These are phyloP conservation scores for Venturia canescens DNA, from an alignment of 1,140 invertebrate genomes.

Conservation along the genomic window DNA sequence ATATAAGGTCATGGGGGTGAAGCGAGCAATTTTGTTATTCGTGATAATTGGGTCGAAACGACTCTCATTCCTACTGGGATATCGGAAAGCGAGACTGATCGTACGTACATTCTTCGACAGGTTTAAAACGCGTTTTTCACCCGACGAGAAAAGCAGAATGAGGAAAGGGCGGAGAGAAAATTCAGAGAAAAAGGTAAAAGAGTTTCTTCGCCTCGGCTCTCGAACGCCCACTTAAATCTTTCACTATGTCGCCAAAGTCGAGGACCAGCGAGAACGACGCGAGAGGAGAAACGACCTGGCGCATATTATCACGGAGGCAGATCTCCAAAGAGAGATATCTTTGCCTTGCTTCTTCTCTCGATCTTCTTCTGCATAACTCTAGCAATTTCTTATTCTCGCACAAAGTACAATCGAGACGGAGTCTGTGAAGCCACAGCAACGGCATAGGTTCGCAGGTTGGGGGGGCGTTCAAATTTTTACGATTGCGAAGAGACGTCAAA, in stretches of 20 bases:
- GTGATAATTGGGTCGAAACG: slow-evolving; percentile 15
- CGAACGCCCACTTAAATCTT: slow-evolving; percentile 11
- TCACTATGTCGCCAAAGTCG: neutral
- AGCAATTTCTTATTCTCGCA: slow-evolving; percentile 22
- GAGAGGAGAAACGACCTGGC: neutral
- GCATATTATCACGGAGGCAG: slow-evolving; percentile 10
- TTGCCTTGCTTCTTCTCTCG: neutral
- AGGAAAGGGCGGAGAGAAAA: neutral
- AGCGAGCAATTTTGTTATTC: slow-evolving; percentile 16
- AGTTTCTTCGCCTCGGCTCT: neutral
- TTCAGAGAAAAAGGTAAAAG: neutral
- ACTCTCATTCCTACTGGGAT: neutral
- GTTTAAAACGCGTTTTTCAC: neutral
- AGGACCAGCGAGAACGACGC: slow-evolving; percentile 1
- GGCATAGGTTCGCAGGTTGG: neutral
- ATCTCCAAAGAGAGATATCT: slow-evolving; percentile 18
- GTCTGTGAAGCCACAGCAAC: neutral
- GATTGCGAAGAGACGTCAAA: slow-evolving; percentile 16
- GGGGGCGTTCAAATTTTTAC: slow-evolving; percentile 20
- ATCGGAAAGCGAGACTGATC: slow-evolving; percentile 16
- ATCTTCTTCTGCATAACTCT: neutral
- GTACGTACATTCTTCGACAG: neutral
- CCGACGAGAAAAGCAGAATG: neutral
- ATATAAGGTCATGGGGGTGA: slow-evolving; percentile 16
- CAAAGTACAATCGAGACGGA: neutral